Percentiles rank a stretch among this genome's conserved stretches.
These are phyloP conservation scores for Pygoscelis antarcticus DNA, from an alignment of 2,113 vertebrate species.

Conservation along the genomic window DNA sequence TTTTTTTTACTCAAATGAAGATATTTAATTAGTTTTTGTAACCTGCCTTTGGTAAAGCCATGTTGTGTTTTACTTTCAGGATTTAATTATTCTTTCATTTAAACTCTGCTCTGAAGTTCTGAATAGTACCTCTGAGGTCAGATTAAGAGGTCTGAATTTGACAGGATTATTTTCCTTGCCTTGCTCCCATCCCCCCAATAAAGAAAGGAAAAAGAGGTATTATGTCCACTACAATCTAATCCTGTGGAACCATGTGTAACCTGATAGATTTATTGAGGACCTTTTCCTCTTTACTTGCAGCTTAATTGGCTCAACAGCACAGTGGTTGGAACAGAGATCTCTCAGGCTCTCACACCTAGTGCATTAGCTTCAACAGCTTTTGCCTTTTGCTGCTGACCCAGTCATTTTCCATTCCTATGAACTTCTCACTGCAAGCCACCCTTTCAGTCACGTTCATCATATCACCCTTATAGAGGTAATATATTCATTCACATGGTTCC, in stretches of 20 bases:
- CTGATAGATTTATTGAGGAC: slow-evolving; percentile 23
- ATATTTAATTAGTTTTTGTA: neutral
- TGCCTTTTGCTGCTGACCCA: neutral
- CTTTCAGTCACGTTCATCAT: neutral
- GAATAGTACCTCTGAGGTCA: neutral
- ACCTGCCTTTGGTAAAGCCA: slow-evolving; percentile 19
- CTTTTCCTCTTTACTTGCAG: neutral
- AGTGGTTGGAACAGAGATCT: neutral
- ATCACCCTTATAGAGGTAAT: neutral
- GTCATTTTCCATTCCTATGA: neutral
- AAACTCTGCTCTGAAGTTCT: slow-evolving; percentile 39
- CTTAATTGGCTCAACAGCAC: neutral
- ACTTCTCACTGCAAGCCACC: neutral
- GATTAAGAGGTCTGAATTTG: neutral
- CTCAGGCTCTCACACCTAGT: neutral
- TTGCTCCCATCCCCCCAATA: neutral
- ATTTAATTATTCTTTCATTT: slow-evolving; percentile 52
- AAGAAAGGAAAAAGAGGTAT: neutral
- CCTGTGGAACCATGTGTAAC: neutral
- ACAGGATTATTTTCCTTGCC: slow-evolving; percentile 20
- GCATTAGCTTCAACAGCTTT: neutral
- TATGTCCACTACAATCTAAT: slow-evolving; percentile 2
- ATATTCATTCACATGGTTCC: neutral
- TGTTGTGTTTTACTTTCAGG: slow-evolving; percentile 35
- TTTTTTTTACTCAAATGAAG: neutral